These are phyloP conservation scores for Notolepis coatsorum DNA, from an alignment of 2,797 vertebrate genomes.

Conservation along the genomic window DNA sequence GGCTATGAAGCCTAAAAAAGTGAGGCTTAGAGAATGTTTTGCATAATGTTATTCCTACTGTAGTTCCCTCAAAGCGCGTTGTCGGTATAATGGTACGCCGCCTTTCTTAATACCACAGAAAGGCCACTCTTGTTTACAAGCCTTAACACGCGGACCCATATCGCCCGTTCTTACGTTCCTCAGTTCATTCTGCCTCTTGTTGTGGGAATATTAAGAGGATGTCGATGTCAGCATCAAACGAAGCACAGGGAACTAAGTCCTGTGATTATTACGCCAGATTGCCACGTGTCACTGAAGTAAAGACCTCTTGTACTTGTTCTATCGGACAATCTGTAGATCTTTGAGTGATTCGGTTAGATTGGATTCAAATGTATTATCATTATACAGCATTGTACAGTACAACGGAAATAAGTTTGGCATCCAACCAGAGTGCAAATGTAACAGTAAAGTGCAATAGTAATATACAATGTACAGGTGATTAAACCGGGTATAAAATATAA, in stretches of 20 bases:
- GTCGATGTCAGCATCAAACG: not conserved
- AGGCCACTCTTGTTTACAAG: conserved; percentile 13
- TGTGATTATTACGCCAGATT: not conserved
- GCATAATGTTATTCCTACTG: conserved; percentile 20
- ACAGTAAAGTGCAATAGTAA: too few species aligned
- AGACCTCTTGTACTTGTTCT: too few species aligned
- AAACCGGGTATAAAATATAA: too few species aligned
- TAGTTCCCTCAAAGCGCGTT: conserved; percentile 16
- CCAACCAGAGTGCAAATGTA: too few species aligned
- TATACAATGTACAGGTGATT: too few species aligned
- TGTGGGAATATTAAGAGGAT: conserved; percentile 3
- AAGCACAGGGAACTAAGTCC: conserved; percentile 1
- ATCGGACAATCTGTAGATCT: too few species aligned
- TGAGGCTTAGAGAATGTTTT: conserved; percentile 11
- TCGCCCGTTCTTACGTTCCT: conserved; percentile 18
- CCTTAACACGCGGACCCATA: conserved; percentile 23
- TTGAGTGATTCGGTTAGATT: too few species aligned
- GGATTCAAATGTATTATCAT: too few species aligned
- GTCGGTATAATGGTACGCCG: conserved; percentile 4
- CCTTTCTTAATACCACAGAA: conserved; percentile 31
- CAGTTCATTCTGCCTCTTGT: conserved; percentile 5
- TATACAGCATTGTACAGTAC: too few species aligned
- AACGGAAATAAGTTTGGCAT: too few species aligned
- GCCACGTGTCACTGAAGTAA: too few species aligned
- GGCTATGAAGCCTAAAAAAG: not conserved